A percentile compares a stretch with the other conserved stretches of the same genome.
Evolutionary conservation across 2,888 invertebrate species (phyloP).

Genomic region (Enchytraeus crypticus): DNA sequence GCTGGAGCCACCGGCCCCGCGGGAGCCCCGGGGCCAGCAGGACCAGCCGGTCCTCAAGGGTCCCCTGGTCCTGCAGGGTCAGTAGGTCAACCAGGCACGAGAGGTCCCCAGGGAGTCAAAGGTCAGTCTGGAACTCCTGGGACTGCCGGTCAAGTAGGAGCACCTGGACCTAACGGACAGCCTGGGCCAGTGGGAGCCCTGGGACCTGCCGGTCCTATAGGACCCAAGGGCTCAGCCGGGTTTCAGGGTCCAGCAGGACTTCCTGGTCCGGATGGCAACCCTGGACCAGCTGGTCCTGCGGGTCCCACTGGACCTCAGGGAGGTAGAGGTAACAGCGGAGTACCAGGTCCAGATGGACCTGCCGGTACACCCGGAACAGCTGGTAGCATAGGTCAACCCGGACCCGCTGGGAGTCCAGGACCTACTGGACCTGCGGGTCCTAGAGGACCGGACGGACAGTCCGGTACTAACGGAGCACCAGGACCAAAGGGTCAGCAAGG

Average conservation of each 20-base stretch:
- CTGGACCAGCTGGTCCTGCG: constrained; percentile 6
- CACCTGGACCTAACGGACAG: constrained; percentile 12
- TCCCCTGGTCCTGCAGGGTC: neutral
- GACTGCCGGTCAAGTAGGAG: constrained; percentile 9
- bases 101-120: neutral
- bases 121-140: constrained; percentile 9
- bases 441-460: constrained; percentile 12
- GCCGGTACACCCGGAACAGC: constrained; percentile 11
- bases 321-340: constrained; percentile 7
- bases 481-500: constrained; percentile 12
- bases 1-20: neutral
- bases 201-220: constrained; percentile 9
- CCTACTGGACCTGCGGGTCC: constrained; percentile 4
- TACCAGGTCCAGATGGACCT: constrained; percentile 8
- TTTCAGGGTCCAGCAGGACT: constrained; percentile 11
- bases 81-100: constrained; percentile 18
- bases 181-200: constrained; percentile 9
- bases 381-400: neutral
- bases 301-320: constrained; percentile 13
- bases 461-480: neutral
- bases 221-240: neutral
- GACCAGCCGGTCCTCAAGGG: neutral
- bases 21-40: constrained; percentile 4
- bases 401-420: constrained; percentile 6
- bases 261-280: constrained; percentile 5